Evolutionary conservation across 2,113 vertebrate genomes (phyloP).

Genomic region (Pteronura brasiliensis): DNA sequence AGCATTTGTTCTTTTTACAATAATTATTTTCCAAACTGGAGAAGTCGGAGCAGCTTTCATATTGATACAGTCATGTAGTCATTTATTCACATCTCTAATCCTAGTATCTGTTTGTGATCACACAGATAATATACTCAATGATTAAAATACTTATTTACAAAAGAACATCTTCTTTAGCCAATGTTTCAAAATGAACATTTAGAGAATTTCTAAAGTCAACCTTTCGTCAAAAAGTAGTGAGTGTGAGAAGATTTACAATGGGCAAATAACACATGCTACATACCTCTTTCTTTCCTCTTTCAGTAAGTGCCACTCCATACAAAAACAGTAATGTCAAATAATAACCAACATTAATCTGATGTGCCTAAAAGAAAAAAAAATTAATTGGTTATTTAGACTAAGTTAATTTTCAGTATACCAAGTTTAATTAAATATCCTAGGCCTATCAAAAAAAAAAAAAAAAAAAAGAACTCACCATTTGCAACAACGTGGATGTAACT

Average conservation of each 20-base stretch:
- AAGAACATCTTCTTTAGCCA: not conserved
- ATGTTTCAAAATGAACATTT: constrained; percentile 1
- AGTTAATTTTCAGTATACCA: not conserved
- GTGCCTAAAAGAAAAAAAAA: constrained; percentile 62
- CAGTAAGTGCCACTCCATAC: constrained; percentile 72
- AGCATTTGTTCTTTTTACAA: not conserved
- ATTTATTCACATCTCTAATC: constrained; percentile 15
- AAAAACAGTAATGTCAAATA: constrained; percentile 74
- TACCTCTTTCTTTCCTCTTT: constrained; percentile 76
- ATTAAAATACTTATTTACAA: constrained; percentile 39
- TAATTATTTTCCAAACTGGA: not conserved
- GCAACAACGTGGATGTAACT: no score
- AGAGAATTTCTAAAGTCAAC: constrained; percentile 13
- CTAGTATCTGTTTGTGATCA: not conserved
- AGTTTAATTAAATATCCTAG: constrained; percentile 29
- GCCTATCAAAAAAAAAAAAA: no score
- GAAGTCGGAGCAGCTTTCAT: not conserved
- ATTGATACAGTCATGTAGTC: not conserved
- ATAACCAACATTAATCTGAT: constrained; percentile 74
- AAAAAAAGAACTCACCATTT: no score
- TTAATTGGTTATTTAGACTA: constrained; percentile 14
- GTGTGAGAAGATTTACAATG: constrained; percentile 3
- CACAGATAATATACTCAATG: not conserved
- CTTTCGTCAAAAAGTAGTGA: constrained; percentile 22
- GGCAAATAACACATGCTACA: not conserved